Conservation (phyloP, 2,113 vertebrate genomes). For the Ceyx margarethae region DNA sequence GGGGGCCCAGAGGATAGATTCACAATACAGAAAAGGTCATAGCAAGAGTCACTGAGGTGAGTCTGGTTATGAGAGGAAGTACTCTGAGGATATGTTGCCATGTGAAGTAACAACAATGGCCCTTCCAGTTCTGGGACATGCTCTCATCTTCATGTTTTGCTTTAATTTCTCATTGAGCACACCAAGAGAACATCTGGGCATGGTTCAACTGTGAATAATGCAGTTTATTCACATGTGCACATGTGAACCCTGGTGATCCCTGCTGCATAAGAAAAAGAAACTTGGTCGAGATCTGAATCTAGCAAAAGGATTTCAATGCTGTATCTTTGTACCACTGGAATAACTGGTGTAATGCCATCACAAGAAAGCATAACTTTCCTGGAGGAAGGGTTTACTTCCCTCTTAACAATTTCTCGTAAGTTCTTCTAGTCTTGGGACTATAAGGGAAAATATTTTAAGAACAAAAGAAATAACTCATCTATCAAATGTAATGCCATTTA, state of each 20-base stretch:
- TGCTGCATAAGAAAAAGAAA: neutral
- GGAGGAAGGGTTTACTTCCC: neutral
- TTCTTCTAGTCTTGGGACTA: neutral
- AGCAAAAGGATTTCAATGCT: neutral
- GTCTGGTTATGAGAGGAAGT: neutral
- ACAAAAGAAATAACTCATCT: neutral
- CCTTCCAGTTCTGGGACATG: neutral
- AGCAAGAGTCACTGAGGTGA: neutral
- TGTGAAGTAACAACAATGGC: neutral
- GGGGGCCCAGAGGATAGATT: neutral
- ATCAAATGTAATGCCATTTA: neutral
- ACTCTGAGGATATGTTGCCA: neutral
- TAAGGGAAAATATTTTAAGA: neutral
- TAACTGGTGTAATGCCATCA: neutral
- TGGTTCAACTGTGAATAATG: neutral
- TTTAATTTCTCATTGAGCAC: neutral
- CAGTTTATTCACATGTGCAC: neutral
- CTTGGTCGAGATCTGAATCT: neutral
- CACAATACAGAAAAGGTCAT: neutral
- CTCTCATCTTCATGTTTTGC: neutral
- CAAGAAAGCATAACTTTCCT: neutral
- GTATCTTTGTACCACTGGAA: neutral
- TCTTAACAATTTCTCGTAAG: neutral
- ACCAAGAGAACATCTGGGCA: neutral
- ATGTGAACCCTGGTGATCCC: neutral